Evolutionary conservation across 2,797 vertebrate species (phyloP), one percentile per base, ranked within the genome.

Genomic region (Acrossocheilus fasciatus): DNA sequence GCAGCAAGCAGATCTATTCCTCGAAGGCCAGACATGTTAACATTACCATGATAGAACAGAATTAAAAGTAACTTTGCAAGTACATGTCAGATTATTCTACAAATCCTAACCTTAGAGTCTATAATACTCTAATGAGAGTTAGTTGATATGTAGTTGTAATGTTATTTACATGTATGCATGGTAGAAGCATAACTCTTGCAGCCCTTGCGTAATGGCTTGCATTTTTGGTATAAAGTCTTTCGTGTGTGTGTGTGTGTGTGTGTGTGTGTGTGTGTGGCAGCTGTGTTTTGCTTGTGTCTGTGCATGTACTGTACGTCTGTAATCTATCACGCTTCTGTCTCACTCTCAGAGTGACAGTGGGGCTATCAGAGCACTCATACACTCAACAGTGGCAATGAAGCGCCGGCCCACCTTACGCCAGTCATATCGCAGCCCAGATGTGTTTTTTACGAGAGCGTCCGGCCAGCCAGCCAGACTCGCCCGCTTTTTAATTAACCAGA

Each of bases 401-500:
- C 43, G n/a, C 78, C 86, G 12, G 52, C 79, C 82, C 81, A 86
- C 70, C 83, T 84, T 78, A 76, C 52, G 41, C 83, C 86, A 86
- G 41, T 45, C 76, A 62, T 43, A 62, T 86, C 77, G 10, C 86
- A 86, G 83, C 72, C 89, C 89, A 90, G 89, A 90, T 90, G 88
- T 90, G 88, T 74, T 86, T 90, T 80, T 90, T 87, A 90, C 66
- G 88, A 90, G 87, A 72, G 73, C 59, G 84, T 84, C 84, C 86
- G 57, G 78, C 77, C 77, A 50, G 78, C 59, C 83, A 68, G 85
- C 87, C 84, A 86, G 86, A 87, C 93, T 93, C 91, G 75, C 94
- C 94, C 94, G 54, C 93, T 94, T 95, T 96, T 96, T 96, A 96
- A 96, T 96, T 95, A 96, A 94, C 94, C 93, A 91, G 87, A 95